phyloP scores from a whole-genome alignment of 2,113 vertebrate genomes.

The Nothobranchius furzeri region DNA sequence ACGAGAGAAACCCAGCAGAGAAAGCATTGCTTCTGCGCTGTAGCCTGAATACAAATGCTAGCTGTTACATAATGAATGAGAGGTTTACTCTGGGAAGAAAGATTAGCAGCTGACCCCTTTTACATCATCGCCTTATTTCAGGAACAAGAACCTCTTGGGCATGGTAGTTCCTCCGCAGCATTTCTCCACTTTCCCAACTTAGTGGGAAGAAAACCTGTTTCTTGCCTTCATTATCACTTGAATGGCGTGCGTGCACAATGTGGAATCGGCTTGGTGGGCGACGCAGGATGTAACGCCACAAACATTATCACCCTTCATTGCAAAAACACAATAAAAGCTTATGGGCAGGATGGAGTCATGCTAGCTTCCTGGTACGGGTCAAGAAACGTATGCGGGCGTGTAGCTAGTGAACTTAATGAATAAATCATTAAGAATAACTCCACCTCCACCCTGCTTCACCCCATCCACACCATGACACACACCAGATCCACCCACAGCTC shows the following conservation, averaged over 20 bases:
- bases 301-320: constrained; percentile 14
- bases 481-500: constrained; percentile 47
- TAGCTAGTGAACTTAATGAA: constrained; percentile 89
- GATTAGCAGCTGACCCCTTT: constrained; percentile 79
- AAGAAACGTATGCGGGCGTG: constrained; percentile 79
- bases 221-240: constrained; percentile 20
- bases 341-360: constrained; percentile 44
- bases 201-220: background rate
- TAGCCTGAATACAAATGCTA: constrained; percentile 81
- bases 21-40: constrained; percentile 65
- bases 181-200: constrained; percentile 33
- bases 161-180: constrained; percentile 45
- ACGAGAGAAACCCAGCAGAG: constrained; percentile 18
- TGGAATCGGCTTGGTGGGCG: background rate
- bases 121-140: constrained; percentile 78
- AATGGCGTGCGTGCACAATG: constrained; percentile 7
- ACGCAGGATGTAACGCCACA: constrained; percentile 17
- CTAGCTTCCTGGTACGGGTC: constrained; percentile 51
- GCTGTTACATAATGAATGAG: constrained; percentile 83
- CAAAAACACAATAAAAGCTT: constrained; percentile 25
- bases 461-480: constrained; percentile 5
- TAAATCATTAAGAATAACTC: constrained; percentile 83
- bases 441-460: constrained; percentile 20
- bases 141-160: constrained; percentile 70
- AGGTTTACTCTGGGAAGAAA: constrained; percentile 78